phyloP scores from a whole-genome alignment of 2,888 invertebrate genomes.

The Caenorhabditis afra region DNA sequence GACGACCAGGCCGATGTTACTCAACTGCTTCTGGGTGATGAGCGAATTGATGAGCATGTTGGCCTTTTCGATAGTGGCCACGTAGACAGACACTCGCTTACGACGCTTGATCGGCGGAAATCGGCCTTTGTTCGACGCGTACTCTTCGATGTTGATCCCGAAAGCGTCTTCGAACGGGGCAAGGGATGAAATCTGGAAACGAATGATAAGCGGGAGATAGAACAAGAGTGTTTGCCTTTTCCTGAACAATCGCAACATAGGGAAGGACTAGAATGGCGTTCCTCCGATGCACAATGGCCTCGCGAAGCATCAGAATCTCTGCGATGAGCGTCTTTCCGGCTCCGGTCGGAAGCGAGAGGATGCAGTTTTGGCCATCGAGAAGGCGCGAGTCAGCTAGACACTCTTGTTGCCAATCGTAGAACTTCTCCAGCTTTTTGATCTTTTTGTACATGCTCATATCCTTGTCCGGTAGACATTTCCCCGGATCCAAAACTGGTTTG shows the following conservation, averaged over 20 bases:
- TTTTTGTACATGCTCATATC: constrained; percentile 64
- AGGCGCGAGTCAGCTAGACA: constrained; percentile 89
- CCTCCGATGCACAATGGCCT: constrained; percentile 88
- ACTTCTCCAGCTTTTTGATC: constrained; percentile 64
- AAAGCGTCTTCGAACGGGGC: constrained; percentile 91
- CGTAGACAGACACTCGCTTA: constrained; percentile 87
- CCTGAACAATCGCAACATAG: constrained; percentile 96
- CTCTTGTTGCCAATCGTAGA: constrained; percentile 90
- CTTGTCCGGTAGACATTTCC: constrained; percentile 55
- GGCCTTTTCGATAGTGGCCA: constrained; percentile 95
- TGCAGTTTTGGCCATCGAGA: constrained; percentile 87
- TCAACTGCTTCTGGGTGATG: constrained; percentile 87
- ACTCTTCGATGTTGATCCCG: constrained; percentile 94
- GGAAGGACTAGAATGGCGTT: constrained; percentile 93
- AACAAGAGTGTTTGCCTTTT: constrained; percentile 86
- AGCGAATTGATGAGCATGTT: constrained; percentile 88
- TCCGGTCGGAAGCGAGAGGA: constrained; percentile 95
- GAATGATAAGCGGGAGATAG: no score
- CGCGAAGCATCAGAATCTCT: constrained; percentile 89
- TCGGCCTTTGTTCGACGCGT: constrained; percentile 86
- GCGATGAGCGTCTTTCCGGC: constrained; percentile 98
- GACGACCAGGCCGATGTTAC: constrained; percentile 88
- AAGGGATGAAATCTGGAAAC: constrained; percentile 87
- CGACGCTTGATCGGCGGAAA: constrained; percentile 89
- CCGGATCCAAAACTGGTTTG: constrained; percentile 9